Percentiles rank a stretch among this genome's conserved stretches.
phyloP scores from a whole-genome alignment of 2,797 vertebrate genomes.

The Balearica regulorum region DNA sequence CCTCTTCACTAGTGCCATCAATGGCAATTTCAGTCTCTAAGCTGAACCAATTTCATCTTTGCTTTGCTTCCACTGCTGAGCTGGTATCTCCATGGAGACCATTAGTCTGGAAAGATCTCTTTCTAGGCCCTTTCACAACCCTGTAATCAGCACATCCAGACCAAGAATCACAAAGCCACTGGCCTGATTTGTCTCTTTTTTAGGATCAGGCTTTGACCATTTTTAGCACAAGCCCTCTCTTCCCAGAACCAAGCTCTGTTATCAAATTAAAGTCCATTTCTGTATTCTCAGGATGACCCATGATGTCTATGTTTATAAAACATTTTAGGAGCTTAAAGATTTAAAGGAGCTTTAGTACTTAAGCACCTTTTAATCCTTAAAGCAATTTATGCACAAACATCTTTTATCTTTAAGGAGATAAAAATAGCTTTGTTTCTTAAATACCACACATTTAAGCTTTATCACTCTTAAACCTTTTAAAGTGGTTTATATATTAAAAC shows the following conservation, averaged over 20 bases:
- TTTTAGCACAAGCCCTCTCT: not conserved
- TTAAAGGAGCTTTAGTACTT: not conserved
- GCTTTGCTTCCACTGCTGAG: not conserved
- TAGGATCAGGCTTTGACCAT: not conserved
- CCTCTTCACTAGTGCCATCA: not conserved
- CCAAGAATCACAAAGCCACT: not conserved
- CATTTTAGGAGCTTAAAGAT: not conserved
- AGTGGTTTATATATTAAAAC: not conserved
- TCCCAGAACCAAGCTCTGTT: not conserved
- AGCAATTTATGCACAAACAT: slow-evolving; percentile 15
- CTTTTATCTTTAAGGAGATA: not conserved
- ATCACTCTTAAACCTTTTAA: not conserved
- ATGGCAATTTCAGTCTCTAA: not conserved
- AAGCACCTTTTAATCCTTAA: slow-evolving; percentile 16
- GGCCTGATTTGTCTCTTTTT: accelerated
- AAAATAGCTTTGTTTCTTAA: slow-evolving; percentile 28
- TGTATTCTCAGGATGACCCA: not conserved
- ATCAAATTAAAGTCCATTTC: not conserved
- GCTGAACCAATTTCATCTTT: not conserved
- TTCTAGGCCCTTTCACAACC: not conserved
- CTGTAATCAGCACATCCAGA: not conserved
- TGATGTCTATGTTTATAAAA: not conserved
- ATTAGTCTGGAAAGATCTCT: not conserved
- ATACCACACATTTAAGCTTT: not conserved
- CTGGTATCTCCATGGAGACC: not conserved